These are phyloP conservation scores for Hoplostethus atlanticus DNA, from an alignment of 2,797 vertebrate genomes.

Conservation along the genomic window DNA sequence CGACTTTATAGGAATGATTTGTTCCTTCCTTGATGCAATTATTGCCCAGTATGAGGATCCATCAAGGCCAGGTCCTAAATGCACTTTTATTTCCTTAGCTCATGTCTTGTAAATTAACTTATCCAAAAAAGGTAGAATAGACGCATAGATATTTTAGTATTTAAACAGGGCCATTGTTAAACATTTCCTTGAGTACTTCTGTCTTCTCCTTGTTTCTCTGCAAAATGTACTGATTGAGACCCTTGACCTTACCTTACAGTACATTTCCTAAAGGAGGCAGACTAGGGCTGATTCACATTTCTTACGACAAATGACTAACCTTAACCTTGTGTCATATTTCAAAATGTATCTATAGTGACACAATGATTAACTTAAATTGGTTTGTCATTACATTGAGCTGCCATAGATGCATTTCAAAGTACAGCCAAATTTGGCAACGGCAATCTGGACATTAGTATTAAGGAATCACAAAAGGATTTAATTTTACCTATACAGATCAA, in stretches of 20 bases:
- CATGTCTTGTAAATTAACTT: no score
- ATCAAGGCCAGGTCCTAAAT: not conserved
- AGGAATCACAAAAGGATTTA: not conserved
- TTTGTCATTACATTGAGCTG: not conserved
- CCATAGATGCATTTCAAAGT: slow-evolving; percentile 18
- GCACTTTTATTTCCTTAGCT: not conserved
- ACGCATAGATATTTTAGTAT: not conserved
- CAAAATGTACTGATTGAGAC: not conserved
- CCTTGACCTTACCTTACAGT: not conserved
- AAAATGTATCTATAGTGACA: not conserved
- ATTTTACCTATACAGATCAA: not conserved
- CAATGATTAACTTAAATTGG: slow-evolving; percentile 15
- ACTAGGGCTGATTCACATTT: not conserved
- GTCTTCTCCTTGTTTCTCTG: not conserved
- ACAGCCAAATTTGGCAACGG: not conserved
- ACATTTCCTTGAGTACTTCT: not conserved
- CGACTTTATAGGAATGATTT: slow-evolving; percentile 1
- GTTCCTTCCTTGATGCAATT: not conserved
- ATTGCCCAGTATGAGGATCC: not conserved
- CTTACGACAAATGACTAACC: not conserved
- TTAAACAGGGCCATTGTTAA: not conserved
- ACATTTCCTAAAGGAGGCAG: not conserved
- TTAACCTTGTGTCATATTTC: not conserved
- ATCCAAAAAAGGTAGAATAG: no score
- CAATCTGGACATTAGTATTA: not conserved